A percentile compares a stretch with the other conserved stretches of the same genome.
Conservation (phyloP, 2,888 invertebrate genomes). For the Malthinus seriepunctatus region DNA sequence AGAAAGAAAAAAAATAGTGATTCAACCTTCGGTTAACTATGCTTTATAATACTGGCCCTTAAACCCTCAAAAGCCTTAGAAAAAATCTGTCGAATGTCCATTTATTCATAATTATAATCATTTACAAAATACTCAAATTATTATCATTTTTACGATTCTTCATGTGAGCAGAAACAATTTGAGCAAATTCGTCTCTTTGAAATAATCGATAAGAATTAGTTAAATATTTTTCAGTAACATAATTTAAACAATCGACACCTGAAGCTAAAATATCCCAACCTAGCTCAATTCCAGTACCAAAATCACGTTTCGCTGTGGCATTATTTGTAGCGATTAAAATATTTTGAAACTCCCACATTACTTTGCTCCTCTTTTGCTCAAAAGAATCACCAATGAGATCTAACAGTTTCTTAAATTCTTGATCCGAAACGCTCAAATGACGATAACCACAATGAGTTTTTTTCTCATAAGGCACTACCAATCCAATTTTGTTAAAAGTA, state of each 20-base stretch:
- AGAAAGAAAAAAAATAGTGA: too few relatives aligned
- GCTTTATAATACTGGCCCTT: too few relatives aligned
- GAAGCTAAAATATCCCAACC: slow-evolving; percentile 85
- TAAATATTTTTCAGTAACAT: slow-evolving; percentile 66
- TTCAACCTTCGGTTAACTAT: too few relatives aligned
- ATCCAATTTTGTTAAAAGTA: slow-evolving; percentile 80
- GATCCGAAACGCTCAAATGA: slow-evolving; percentile 52
- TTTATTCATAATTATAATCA: too few relatives aligned
- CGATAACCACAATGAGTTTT: slow-evolving; percentile 87
- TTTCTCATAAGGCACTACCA: slow-evolving; percentile 82
- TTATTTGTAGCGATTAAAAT: slow-evolving; percentile 82
- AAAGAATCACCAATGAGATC: slow-evolving; percentile 65
- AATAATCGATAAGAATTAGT: slow-evolving; percentile 77
- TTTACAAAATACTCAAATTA: slow-evolving; percentile 55
- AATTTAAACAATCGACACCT: slow-evolving; percentile 70
- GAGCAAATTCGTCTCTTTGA: slow-evolving; percentile 69
- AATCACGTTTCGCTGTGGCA: slow-evolving; percentile 94
- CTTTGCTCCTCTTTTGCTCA: slow-evolving; percentile 62
- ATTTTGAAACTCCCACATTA: slow-evolving; percentile 75
- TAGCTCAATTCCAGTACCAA: slow-evolving; percentile 88
- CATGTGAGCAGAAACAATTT: slow-evolving; percentile 77
- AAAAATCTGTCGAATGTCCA: too few relatives aligned
- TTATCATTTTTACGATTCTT: slow-evolving; percentile 66
- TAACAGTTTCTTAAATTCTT: slow-evolving; percentile 67
- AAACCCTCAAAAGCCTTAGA: too few relatives aligned